These are phyloP conservation scores for Diaprepes abbreviatus DNA, from an alignment of 2,888 invertebrate genomes.

Conservation along the genomic window DNA sequence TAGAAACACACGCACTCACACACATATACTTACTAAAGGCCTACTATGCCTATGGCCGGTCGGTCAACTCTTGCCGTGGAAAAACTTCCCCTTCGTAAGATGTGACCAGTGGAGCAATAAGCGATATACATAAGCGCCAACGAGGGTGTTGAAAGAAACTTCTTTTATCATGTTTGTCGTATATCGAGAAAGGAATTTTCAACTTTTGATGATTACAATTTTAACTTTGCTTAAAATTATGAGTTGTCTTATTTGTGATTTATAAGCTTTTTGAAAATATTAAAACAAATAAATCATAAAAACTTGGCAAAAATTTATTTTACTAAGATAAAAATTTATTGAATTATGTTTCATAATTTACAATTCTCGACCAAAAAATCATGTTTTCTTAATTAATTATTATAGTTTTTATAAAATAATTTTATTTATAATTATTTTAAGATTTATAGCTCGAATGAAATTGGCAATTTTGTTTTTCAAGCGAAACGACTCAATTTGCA, in stretches of 20 bases:
- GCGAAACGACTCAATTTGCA: no score
- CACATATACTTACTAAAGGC: constrained; percentile 55
- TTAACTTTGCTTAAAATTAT: neutral
- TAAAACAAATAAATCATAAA: no score
- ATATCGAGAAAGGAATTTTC: neutral
- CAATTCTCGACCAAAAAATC: no score
- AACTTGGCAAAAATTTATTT: no score
- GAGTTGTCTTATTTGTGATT: neutral
- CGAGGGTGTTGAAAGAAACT: constrained; percentile 29
- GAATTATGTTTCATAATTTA: no score
- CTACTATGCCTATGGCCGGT: constrained; percentile 46
- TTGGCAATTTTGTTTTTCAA: no score
- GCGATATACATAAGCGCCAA: constrained; percentile 30
- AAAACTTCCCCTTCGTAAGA: constrained; percentile 39
- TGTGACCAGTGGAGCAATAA: constrained; percentile 44
- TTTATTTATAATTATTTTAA: no score
- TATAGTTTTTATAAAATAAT: no score
- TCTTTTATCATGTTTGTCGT: constrained; percentile 26
- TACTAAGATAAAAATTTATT: no score
- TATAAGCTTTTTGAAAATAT: no score
- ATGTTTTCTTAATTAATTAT: no score
- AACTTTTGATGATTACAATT: constrained; percentile 7
- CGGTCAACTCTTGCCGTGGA: constrained; percentile 34
- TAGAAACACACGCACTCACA: constrained; percentile 62
- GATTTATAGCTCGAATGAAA: no score